phyloP scores from a whole-genome alignment of 2,888 invertebrate genomes.

The Rosalia funebris region DNA sequence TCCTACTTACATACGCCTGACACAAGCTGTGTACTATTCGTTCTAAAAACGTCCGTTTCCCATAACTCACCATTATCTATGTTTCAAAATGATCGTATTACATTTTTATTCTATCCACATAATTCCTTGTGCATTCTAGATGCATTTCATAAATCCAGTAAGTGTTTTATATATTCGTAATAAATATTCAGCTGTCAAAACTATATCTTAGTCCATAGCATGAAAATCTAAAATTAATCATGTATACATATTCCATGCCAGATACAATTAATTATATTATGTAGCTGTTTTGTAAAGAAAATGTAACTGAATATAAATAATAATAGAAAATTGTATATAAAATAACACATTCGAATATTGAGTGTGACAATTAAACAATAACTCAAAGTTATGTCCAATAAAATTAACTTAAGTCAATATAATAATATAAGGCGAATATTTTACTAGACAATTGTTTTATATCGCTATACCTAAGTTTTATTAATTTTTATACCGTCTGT shows the following conservation, averaged over 20 bases:
- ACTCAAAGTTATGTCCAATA: conserved; percentile 45
- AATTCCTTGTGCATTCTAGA: no score
- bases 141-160: no score
- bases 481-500: conserved; percentile 34
- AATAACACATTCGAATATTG: conserved; percentile 39
- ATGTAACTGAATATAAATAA: conserved; percentile 12
- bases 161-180: no score
- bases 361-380: conserved; percentile 51
- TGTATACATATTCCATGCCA: conserved; percentile 27
- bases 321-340: conserved; percentile 33
- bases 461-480: conserved; percentile 27
- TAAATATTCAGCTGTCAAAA: no score
- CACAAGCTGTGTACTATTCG: no score
- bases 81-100: no score
- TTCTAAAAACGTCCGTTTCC: no score
- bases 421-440: conserved; percentile 41
- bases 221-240: background rate
- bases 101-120: no score
- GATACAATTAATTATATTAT: conserved; percentile 22
- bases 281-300: conserved; percentile 33
- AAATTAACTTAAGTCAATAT: conserved; percentile 41
- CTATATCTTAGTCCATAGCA: no score
- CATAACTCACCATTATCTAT: no score
- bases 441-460: conserved; percentile 41
- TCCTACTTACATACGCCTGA: no score